Evolutionary conservation across 2,888 invertebrate species (phyloP), one percentile per base, ranked within the genome.

Genomic region (Limnephilus rhombicus): DNA sequence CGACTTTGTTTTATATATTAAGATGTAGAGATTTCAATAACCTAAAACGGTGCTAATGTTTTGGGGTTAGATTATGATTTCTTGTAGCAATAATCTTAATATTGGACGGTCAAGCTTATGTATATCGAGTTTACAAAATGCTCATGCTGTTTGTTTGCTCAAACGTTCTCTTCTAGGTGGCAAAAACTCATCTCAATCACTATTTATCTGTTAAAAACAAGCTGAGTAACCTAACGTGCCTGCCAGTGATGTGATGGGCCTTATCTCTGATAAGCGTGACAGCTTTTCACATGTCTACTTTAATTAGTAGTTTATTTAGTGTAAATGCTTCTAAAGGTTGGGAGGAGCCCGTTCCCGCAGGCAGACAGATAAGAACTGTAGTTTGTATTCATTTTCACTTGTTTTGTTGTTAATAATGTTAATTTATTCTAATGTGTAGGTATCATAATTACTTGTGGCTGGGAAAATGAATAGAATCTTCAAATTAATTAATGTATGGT

Each of bases 261-360:
- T 18, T 37, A 18, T 37, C 85, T 41, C 34, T 37, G 85, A 85
- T 85, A 85, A 41, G 85, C 82, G 9, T n/a, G 85, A n/a, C 31
- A 85, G 41, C 45, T 86, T 86, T 31, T 88, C 80, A 89, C 88
- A 37, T 89, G 88, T 37, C 80, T 80, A 37, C 80, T 37, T 89
- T 80, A 31, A 80, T 89, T 80, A 80, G 34, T 80, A 80, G 80
- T 80, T 31, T 89, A 89, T 89, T 89, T 80, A 7, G 15, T n/a
- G 34, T 89, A 89, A 89, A 80, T 24, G 88, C 88, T 89, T 29
- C 80, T 89, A 89, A 89, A 37, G 88, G 68, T 11, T 68, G 88
- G 88, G 88, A 13, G 86, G 83, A 37, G 86, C 80, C 24, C n/a
- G n/a, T n/a, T 34, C 80, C 80, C 37, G 80, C 37, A 49, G n/a